Percentiles rank a stretch among this genome's conserved stretches.
These are phyloP conservation scores for Intellagama lesueurii DNA, from an alignment of 2,797 vertebrate genomes.

Conservation along the genomic window DNA sequence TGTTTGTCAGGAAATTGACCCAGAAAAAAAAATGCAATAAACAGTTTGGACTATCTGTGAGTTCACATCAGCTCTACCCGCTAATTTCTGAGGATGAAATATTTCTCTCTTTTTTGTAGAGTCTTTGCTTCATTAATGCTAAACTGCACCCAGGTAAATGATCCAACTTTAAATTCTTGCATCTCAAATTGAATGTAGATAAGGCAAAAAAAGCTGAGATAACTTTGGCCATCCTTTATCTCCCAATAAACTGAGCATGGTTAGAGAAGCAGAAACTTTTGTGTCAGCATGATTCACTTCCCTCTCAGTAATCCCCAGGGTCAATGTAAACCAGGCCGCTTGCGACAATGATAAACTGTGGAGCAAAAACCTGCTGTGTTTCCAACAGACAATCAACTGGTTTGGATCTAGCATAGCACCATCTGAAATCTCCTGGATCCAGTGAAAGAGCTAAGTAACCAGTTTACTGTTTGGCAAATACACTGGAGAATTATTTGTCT, in stretches of 20 bases:
- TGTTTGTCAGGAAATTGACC: conserved; percentile 18
- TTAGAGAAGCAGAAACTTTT: neutral
- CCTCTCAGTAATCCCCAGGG: neutral
- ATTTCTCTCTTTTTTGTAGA: neutral
- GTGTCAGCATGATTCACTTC: conserved; percentile 6
- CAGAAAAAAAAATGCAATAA: neutral
- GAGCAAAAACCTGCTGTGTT: neutral
- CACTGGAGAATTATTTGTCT: neutral
- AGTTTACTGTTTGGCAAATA: conserved; percentile 20
- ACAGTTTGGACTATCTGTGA: neutral
- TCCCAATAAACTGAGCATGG: neutral
- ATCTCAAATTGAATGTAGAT: conserved; percentile 28
- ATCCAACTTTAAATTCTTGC: conserved; percentile 17
- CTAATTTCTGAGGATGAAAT: neutral
- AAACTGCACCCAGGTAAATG: conserved; percentile 5
- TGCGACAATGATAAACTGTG: conserved; percentile 12
- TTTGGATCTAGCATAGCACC: neutral
- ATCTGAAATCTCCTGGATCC: neutral
- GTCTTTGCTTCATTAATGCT: neutral
- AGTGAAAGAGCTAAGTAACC: neutral
- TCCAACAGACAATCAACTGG: neutral
- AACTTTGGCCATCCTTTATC: neutral
- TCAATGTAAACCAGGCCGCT: conserved; percentile 4
- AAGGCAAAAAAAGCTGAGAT: conserved; percentile 1
- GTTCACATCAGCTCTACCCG: conserved; percentile 5